phyloP scores from a whole-genome alignment of 2,113 vertebrate genomes.

The Progne subis region DNA sequence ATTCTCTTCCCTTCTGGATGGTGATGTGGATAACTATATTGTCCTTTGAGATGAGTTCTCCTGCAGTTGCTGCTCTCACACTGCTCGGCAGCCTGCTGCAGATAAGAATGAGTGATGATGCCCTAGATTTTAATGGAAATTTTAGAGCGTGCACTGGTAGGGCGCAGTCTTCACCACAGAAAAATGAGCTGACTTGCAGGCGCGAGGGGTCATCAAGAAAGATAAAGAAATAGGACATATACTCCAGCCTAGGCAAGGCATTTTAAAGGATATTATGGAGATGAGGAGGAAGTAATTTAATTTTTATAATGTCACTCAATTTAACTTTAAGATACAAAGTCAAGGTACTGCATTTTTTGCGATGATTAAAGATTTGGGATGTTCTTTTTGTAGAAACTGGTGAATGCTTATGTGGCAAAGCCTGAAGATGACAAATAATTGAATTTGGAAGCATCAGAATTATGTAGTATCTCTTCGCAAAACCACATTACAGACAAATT shows the following conservation, averaged over 20 bases:
- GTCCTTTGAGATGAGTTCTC: slow-evolving; percentile 70
- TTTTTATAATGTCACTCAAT: slow-evolving; percentile 75
- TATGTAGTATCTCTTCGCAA: background rate
- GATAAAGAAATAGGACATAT: slow-evolving; percentile 76
- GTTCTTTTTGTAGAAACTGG: slow-evolving; percentile 33
- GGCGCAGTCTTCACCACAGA: slow-evolving; percentile 78
- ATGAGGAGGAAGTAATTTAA: slow-evolving; percentile 75
- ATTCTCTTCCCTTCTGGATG: slow-evolving; percentile 46
- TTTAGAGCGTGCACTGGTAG: slow-evolving; percentile 70
- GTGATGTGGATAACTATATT: slow-evolving; percentile 60
- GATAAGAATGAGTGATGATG: slow-evolving; percentile 84
- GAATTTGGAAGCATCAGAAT: slow-evolving; percentile 9
- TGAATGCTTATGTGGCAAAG: slow-evolving; percentile 41
- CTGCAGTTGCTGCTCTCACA: slow-evolving; percentile 63
- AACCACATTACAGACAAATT: slow-evolving; percentile 4
- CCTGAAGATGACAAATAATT: slow-evolving; percentile 19
- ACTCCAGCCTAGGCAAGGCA: slow-evolving; percentile 59
- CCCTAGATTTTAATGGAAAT: slow-evolving; percentile 83
- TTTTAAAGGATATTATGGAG: slow-evolving; percentile 78
- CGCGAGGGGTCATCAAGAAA: slow-evolving; percentile 79
- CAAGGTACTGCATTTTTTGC: slow-evolving; percentile 66
- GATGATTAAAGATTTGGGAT: slow-evolving; percentile 66
- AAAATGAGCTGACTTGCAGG: slow-evolving; percentile 80
- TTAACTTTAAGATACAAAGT: slow-evolving; percentile 75
- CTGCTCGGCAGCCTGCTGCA: slow-evolving; percentile 73